A percentile compares a stretch with the other conserved stretches of the same genome.
Conservation (phyloP, 30 jellyfish, hydroid and myxozoan species). For the Sanderia malayensis region DNA sequence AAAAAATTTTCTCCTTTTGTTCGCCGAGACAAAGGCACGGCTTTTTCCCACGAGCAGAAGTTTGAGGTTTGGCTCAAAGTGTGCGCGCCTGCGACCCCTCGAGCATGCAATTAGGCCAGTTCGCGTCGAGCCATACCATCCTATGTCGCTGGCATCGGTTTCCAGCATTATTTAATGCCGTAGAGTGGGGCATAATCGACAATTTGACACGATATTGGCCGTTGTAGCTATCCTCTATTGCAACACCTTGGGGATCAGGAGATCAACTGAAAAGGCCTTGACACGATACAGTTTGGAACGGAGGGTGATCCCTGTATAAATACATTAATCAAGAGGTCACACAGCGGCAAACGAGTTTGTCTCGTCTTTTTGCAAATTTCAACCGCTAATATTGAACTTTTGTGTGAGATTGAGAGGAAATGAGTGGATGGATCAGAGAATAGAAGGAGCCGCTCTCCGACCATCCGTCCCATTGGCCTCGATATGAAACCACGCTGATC, state of each 20-base stretch:
- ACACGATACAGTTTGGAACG: constrained; percentile 19
- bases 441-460: too few species aligned
- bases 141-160: too few species aligned
- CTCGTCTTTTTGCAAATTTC: neutral
- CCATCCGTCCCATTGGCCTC: too few species aligned
- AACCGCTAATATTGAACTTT: neutral
- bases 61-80: constrained; percentile 24
- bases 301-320: constrained; percentile 39
- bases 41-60: constrained; percentile 75
- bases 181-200: too few species aligned
- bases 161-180: too few species aligned
- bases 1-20: constrained; percentile 70
- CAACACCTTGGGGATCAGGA: constrained; percentile 36
- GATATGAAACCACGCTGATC: too few species aligned
- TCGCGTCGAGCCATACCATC: too few species aligned
- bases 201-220: too few species aligned
- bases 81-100: neutral
- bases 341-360: constrained; percentile 17
- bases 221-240: constrained; percentile 7
- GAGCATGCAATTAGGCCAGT: too few species aligned
- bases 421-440: too few species aligned
- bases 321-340: constrained; percentile 35
- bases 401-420: too few species aligned
- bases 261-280: constrained; percentile 28
- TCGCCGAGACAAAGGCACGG: constrained; percentile 45